Percentiles rank a stretch among this genome's conserved stretches.
Conservation (phyloP, 2,888 invertebrate species). For the Malacosoma neustria region DNA sequence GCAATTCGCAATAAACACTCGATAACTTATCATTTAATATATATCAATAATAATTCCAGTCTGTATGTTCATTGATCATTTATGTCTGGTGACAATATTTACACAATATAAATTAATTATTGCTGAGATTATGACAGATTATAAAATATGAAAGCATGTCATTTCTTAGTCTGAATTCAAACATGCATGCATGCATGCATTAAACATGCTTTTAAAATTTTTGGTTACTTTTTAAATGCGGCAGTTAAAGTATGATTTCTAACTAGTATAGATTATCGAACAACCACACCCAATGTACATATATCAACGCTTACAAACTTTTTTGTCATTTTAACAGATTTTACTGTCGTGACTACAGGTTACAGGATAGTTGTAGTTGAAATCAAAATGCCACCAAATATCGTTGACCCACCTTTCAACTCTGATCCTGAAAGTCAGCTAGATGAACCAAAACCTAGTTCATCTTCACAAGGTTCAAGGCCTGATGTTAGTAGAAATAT, state of each 20-base stretch:
- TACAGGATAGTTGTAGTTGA: neutral
- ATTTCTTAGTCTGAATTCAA: too few species aligned
- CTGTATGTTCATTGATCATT: neutral
- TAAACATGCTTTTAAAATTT: too few species aligned
- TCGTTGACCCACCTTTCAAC: constrained; percentile 14
- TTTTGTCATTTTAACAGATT: neutral
- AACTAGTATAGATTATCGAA: neutral
- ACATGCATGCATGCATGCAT: too few species aligned
- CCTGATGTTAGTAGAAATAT: constrained; percentile 10
- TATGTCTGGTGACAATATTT: neutral
- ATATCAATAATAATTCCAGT: neutral
- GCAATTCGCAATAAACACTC: neutral
- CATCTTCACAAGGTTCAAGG: constrained; percentile 1
- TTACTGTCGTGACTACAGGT: neutral
- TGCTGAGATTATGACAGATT: neutral
- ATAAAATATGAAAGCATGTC: too few species aligned
- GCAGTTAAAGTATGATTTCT: neutral
- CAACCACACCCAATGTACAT: neutral
- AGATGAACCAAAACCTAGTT: constrained; percentile 3
- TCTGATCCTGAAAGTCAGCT: constrained; percentile 16
- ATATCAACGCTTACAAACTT: neutral
- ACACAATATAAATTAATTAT: neutral
- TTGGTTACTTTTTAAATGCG: too few species aligned
- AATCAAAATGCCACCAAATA: constrained; percentile 27
- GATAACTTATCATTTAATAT: neutral